These are phyloP conservation scores for Mayetiola destructor DNA, from an alignment of 2,888 invertebrate genomes.

Conservation along the genomic window DNA sequence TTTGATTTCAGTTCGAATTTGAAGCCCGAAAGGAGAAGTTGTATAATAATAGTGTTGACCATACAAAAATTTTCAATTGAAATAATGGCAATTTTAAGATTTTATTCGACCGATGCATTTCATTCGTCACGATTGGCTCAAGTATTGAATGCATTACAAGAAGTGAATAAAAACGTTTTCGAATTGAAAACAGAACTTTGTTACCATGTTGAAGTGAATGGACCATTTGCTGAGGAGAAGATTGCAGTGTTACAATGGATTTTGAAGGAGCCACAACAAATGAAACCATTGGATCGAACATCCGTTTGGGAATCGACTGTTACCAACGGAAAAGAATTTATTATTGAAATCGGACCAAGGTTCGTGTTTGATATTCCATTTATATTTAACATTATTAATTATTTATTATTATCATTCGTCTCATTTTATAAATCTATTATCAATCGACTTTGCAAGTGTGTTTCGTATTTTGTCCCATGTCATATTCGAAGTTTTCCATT, in stretches of 20 bases:
- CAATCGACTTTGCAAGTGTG: too few species aligned
- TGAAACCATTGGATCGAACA: slow-evolving; percentile 40
- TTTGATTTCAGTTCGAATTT: background rate
- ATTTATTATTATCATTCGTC: too few species aligned
- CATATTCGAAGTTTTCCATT: too few species aligned
- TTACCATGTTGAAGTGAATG: slow-evolving; percentile 56
- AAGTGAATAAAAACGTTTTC: slow-evolving; percentile 34
- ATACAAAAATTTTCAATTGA: background rate
- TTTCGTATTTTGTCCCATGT: too few species aligned
- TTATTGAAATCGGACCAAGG: slow-evolving; percentile 86
- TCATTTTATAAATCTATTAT: too few species aligned
- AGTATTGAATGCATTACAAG: slow-evolving; percentile 41
- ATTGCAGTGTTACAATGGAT: slow-evolving; percentile 60
- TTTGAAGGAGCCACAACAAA: slow-evolving; percentile 52
- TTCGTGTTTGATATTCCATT: too few species aligned
- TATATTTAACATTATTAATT: too few species aligned
- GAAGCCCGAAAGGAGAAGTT: background rate
- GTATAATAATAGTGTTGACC: background rate
- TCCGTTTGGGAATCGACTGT: slow-evolving; percentile 37
- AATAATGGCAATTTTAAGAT: slow-evolving; percentile 43
- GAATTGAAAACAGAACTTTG: slow-evolving; percentile 58
- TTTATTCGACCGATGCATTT: slow-evolving; percentile 47
- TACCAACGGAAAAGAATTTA: slow-evolving; percentile 30
- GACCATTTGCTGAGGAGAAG: slow-evolving; percentile 43
- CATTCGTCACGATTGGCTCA: slow-evolving; percentile 45